phyloP scores from a whole-genome alignment of 2,888 invertebrate species.

The Pseudococcus longispinus region DNA sequence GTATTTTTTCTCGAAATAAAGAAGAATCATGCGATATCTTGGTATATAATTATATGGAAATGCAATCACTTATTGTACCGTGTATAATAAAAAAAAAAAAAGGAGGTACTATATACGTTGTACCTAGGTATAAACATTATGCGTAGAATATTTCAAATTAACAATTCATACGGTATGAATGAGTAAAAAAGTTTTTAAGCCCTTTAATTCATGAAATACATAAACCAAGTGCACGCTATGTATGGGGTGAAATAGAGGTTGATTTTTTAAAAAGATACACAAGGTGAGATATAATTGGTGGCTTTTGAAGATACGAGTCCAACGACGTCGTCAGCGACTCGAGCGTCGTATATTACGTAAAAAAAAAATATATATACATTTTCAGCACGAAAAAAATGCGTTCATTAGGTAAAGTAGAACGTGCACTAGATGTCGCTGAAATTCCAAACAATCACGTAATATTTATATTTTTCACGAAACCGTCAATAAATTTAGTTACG shows the following conservation, averaged over 20 bases:
- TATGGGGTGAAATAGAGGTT: conserved; percentile 6
- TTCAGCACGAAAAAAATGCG: not conserved
- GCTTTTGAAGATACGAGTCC: not conserved
- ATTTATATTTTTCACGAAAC: not conserved
- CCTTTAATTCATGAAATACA: conserved; percentile 5
- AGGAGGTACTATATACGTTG: not conserved
- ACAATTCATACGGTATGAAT: conserved; percentile 19
- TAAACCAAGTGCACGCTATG: conserved; percentile 5
- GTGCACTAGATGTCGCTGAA: not conserved
- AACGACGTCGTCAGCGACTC: not conserved
- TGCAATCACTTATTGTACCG: conserved; percentile 24
- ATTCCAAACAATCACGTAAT: not conserved
- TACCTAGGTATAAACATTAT: not conserved
- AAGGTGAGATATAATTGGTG: conserved; percentile 22
- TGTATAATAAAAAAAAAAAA: not conserved
- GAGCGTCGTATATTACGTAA: not conserved
- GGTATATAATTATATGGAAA: conserved; percentile 26
- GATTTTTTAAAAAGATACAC: not conserved
- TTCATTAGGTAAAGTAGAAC: not conserved
- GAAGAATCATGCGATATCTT: conserved; percentile 31
- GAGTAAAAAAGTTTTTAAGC: not conserved
- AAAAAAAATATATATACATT: not conserved
- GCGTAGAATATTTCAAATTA: conserved; percentile 19
- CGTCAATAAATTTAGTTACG: not conserved
- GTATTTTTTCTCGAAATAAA: conserved; percentile 18